Evolutionary conservation across 92 coral and sea anemone species (phyloP).

Genomic region (Umimayanthus chanpuru): DNA sequence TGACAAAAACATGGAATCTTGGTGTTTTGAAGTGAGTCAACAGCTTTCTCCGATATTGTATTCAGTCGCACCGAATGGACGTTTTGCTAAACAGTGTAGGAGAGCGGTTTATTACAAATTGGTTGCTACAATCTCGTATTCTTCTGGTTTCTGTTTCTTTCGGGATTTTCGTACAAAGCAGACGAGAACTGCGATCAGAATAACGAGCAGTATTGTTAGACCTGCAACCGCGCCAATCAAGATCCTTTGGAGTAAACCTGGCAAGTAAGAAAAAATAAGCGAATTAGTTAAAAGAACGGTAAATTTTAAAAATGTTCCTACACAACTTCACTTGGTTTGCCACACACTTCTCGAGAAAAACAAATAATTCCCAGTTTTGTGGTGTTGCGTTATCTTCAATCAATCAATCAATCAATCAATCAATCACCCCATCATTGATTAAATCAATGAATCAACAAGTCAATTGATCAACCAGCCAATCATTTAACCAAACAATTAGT

Average conservation of each 20-base stretch:
- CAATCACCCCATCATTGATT: too few species aligned
- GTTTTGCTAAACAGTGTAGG: neutral
- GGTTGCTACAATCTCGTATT: constrained; percentile 37
- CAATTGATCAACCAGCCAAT: too few species aligned
- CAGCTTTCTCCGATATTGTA: neutral
- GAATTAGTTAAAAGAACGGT: too few species aligned
- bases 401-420: neutral
- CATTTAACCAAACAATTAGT: neutral
- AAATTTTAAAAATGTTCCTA: too few species aligned
- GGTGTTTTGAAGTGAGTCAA: too few species aligned
- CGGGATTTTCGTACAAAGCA: constrained; percentile 4
- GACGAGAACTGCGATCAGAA: neutral
- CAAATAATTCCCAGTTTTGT: too few species aligned
- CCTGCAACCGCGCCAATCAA: constrained; percentile 12
- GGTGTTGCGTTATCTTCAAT: too few species aligned
- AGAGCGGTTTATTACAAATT: constrained; percentile 5
- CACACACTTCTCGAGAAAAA: too few species aligned
- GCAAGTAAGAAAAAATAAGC: neutral
- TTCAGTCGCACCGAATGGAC: neutral
- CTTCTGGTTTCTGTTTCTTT: constrained; percentile 13
- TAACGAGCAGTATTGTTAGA: neutral
- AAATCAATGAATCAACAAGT: too few species aligned
- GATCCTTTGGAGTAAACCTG: constrained; percentile 30
- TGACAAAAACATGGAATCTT: neutral
- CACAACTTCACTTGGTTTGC: too few species aligned